Base-by-base conservation (phyloP, 1,140 invertebrate genomes). In the Aphis craccivora region DNA sequence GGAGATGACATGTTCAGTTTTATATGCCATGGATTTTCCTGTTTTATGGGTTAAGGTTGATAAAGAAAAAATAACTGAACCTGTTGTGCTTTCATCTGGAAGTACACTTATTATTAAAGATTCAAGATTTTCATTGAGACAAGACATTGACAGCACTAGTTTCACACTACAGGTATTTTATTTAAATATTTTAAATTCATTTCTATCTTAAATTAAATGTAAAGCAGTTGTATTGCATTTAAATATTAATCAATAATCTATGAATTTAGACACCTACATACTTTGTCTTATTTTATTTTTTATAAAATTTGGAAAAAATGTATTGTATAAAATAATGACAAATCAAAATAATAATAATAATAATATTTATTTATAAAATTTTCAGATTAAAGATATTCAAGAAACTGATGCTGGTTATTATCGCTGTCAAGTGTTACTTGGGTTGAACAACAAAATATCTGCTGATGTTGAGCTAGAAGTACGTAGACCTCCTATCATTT, bases 391-490 rank as follows among this genome's bases (percentile, higher is more conserved):
- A 95, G 98, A 99, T 95, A 98, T 99, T 92, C 98, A 99, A 96
- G 98, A 99, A 95, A 98, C 98, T 0, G 98, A 99, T 95, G 98
- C 98, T 1, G 98, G 98, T 51, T 96, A 96, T 94, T 99, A 99
- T 95, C 97, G 97, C 93, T 99, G 98, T 94, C 97, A 98, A 95
- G 97, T 99, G 40, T 95, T 98, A 20, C 97, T 98, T 92, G 97
- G 97, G 0, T 95, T 97, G 0, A 97, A 96, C 81, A 98, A 97
- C 95, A 97, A 97, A 95, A 93, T 94, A 91, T 97, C 97, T 2
- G 98, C 98, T 14, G 97, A 98, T 95, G 98, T 99, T 20, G 97
- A 98, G 94, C 95, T 99, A 0, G 97, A 97, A 94, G 98, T 99
- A 2, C 96, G 98, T 30, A 96, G 98, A 93, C 98, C 98, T 18